Evolutionary conservation across 2,888 invertebrate genomes (phyloP).

Genomic region (Crematogaster levior): DNA sequence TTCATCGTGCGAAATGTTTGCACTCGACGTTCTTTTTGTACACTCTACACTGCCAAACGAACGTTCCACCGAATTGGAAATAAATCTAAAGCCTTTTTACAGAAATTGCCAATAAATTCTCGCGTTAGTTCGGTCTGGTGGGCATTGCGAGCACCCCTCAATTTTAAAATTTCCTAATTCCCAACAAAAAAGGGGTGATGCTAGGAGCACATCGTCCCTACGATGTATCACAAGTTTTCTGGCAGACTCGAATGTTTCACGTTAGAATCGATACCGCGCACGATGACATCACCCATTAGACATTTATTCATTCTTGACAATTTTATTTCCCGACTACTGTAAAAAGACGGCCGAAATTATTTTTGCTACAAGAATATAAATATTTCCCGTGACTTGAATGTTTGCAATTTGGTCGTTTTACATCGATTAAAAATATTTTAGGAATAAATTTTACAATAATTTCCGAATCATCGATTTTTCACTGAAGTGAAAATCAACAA

Average conservation of each 20-base stretch:
- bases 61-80: constrained; percentile 77
- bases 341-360: neutral
- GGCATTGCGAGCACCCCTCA: constrained; percentile 75
- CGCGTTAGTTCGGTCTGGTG: constrained; percentile 80
- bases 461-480: neutral
- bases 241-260: constrained; percentile 40
- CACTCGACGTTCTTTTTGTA: constrained; percentile 40
- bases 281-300: constrained; percentile 67
- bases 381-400: neutral
- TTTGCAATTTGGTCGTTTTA: neutral
- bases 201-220: constrained; percentile 57
- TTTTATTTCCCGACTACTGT: neutral
- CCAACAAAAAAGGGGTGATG: constrained; percentile 75
- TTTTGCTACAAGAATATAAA: neutral
- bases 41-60: constrained; percentile 46
- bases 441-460: neutral
- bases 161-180: constrained; percentile 84
- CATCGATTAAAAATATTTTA: neutral
- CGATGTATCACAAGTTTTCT: constrained; percentile 42
- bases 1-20: constrained; percentile 54
- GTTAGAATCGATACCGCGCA: constrained; percentile 76
- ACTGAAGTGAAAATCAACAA: neutral
- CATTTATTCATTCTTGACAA: constrained; percentile 11
- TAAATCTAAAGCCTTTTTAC: constrained; percentile 83
- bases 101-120: constrained; percentile 84